A percentile compares a stretch with the other conserved stretches of the same genome.
Evolutionary conservation across 2,113 vertebrate species (phyloP).

Genomic region (Tenrec ecaudatus): DNA sequence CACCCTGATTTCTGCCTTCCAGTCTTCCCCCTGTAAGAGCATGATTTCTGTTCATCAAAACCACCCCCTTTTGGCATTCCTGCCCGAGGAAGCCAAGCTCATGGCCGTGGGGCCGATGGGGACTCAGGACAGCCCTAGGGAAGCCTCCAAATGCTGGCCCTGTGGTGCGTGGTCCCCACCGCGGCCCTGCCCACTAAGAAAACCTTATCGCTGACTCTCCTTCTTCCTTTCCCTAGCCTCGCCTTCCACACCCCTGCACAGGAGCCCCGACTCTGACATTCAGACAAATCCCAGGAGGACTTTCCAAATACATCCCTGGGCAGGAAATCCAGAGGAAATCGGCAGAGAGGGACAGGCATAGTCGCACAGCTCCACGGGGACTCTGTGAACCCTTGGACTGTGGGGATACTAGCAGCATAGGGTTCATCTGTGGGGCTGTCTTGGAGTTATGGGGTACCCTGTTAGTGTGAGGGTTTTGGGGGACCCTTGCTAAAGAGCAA

Average conservation of each 20-base stretch:
- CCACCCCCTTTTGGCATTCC: not conserved
- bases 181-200: too few relatives aligned
- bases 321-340: not conserved
- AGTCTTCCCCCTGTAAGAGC: not conserved
- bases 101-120: not conserved
- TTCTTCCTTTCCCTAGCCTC: not conserved
- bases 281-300: not conserved
- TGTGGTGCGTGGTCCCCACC: too few relatives aligned
- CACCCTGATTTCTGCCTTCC: not conserved
- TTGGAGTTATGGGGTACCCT: too few relatives aligned
- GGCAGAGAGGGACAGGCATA: not conserved
- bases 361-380: not conserved
- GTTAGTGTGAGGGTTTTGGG: rapidly evolving
- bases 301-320: not conserved
- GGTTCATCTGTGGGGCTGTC: not conserved
- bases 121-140: not conserved
- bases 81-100: not conserved
- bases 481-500: not conserved
- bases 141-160: too few relatives aligned
- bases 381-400: too few relatives aligned
- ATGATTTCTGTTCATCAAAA: not conserved
- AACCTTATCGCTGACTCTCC: too few relatives aligned
- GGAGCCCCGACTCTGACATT: not conserved
- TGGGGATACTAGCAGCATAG: rapidly evolving
- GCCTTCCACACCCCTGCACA: not conserved